phyloP scores from a whole-genome alignment of 2,888 invertebrate genomes.

The Deilephila elpenor region DNA sequence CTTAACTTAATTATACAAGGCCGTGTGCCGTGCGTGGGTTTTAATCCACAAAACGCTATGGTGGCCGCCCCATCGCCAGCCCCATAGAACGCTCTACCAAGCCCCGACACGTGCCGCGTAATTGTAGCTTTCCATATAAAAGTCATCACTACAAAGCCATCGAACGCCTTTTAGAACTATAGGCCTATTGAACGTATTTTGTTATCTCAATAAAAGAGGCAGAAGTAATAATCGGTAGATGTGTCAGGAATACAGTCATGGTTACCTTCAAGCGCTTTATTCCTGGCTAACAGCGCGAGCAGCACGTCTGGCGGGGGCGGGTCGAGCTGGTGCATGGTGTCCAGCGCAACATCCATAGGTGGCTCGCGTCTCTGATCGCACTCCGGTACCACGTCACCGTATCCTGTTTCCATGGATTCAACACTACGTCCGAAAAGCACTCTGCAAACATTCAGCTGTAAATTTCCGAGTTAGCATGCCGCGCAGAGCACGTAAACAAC shows the following conservation, averaged over 20 bases:
- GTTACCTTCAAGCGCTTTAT: conserved; percentile 95
- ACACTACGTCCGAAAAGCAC: conserved; percentile 61
- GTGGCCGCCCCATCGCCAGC: conserved; percentile 54
- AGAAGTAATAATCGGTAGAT: background rate
- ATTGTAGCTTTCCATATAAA: conserved; percentile 65
- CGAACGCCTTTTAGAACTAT: conserved; percentile 35
- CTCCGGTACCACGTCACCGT: conserved; percentile 63
- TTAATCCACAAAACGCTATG: conserved; percentile 55
- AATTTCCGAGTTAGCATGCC: conserved; percentile 59
- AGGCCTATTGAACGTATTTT: conserved; percentile 5
- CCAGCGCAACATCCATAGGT: conserved; percentile 67
- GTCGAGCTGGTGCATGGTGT: conserved; percentile 73
- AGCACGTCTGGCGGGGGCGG: conserved; percentile 93
- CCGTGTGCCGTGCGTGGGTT: conserved; percentile 57
- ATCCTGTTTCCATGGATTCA: conserved; percentile 64
- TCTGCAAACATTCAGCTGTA: conserved; percentile 56
- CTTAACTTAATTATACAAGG: conserved; percentile 84
- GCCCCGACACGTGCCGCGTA: conserved; percentile 66
- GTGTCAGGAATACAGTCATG: conserved; percentile 22
- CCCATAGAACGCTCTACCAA: conserved; percentile 54
- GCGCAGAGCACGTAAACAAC: conserved; percentile 50
- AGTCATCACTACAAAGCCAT: conserved; percentile 41
- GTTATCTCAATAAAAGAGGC: background rate
- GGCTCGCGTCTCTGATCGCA: conserved; percentile 60
- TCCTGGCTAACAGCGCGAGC: conserved; percentile 92